phyloP scores from a whole-genome alignment of 2,113 vertebrate genomes.

The Hepsetus odoe region DNA sequence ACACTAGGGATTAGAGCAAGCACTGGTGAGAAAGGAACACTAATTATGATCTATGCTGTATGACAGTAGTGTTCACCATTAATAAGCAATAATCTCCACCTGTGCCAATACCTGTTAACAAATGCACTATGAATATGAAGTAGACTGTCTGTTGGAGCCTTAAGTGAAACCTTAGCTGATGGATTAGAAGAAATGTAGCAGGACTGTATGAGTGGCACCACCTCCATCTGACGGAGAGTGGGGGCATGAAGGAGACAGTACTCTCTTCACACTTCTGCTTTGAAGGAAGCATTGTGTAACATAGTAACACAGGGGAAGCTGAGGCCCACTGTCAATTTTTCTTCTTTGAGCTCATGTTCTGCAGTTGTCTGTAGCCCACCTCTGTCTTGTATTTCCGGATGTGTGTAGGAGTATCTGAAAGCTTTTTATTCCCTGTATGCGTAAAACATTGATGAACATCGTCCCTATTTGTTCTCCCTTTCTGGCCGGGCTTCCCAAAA shows the following conservation, averaged over 20 bases:
- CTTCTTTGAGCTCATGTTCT: conserved; percentile 19
- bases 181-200: neutral
- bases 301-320: conserved; percentile 35
- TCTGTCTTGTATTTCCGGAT: conserved; percentile 40
- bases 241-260: conserved; percentile 3
- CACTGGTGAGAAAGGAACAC: neutral
- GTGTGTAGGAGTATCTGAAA: conserved; percentile 45
- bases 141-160: no score
- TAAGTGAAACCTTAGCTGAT: neutral
- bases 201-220: conserved; percentile 13
- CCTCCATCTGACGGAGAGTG: conserved; percentile 29
- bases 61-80: neutral
- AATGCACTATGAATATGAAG: neutral
- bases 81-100: no score
- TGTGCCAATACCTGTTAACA: neutral
- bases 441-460: neutral
- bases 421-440: conserved; percentile 28
- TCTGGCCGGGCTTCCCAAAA: neutral
- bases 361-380: conserved; percentile 19
- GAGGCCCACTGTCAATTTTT: conserved; percentile 38
- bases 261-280: conserved; percentile 9
- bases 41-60: conserved; percentile 1
- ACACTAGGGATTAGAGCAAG: neutral
- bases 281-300: conserved; percentile 44
- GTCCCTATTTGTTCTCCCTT: neutral